Base-by-base conservation (phyloP, 2,888 invertebrate genomes). In the Melipona bicolor region DNA sequence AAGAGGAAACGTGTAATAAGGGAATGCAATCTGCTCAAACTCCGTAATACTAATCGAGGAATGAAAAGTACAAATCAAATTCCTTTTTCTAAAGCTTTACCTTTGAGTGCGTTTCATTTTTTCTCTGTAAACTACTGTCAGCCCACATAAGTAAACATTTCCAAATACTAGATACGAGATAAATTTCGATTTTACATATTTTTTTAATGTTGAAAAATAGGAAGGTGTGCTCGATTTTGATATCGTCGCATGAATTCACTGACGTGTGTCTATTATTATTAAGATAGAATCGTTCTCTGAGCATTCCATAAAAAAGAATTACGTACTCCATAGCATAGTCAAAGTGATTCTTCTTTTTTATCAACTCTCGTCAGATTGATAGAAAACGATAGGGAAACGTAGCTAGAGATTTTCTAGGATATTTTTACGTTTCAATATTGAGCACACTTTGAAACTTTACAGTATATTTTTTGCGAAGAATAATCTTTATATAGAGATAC, bases 61-160 rank as follows among this genome's bases (percentile, higher is more conserved):
- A 90, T 90, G 87, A 88, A 92, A 91, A 92, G 92, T 93, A 92
- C 93, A 93, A 92, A 92, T 90, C 87, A 88, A 87, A 89, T 91
- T 92, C 84, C 83, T 88, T 89, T 76, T 80, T 78, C 81, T 78
- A 79, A 87, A 68, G 64, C 54, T 71, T 70, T 70, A 56, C 36
- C 70, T 84, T 79, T 73, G 65, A 69, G 24, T 88, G 84, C 81
- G 13, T 83, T 88, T 86, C 85, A 76, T 89, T 87, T 76, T 27
- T 69, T 75, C 67, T 49, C 71, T 61, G 50, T 49, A 73, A 72
- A 85, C 59, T 77, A 68, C 65, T 32, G 36, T 81, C 79, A 74
- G 43, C 77, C 76, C 80, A 59, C 50, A 62, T 50, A 65, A 64
- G 54, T 75, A 69, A 80, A 56, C 50, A 64, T 70, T 59, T 76